phyloP scores from a whole-genome alignment of 2,113 vertebrate genomes.

The Athene noctua region DNA sequence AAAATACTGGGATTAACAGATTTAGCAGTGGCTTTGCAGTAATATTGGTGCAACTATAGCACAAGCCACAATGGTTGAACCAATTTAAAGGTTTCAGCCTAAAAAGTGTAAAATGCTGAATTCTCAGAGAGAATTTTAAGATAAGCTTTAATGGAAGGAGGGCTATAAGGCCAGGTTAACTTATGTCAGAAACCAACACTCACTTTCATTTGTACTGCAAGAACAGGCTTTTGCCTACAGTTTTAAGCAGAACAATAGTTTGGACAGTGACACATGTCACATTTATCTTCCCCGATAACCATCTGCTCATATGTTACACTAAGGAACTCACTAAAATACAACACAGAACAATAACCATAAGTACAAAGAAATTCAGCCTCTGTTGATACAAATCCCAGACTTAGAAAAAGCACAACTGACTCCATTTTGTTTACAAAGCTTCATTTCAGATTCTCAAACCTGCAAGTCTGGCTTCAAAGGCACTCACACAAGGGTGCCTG shows the following conservation, averaged over 20 bases:
- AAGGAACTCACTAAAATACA: not conserved
- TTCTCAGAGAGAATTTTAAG: not conserved
- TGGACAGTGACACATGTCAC: not conserved
- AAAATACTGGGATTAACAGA: not conserved
- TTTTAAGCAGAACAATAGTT: not conserved
- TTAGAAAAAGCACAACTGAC: not conserved
- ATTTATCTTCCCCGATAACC: not conserved
- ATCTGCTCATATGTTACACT: not conserved
- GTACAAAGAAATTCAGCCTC: not conserved
- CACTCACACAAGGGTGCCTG: not conserved
- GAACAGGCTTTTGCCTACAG: not conserved
- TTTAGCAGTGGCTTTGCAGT: not conserved
- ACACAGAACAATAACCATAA: not conserved
- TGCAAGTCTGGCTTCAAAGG: slow-evolving; percentile 25
- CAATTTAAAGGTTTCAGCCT: not conserved
- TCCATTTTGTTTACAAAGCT: not conserved
- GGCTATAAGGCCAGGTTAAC: not conserved
- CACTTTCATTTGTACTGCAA: not conserved
- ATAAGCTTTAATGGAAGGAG: not conserved
- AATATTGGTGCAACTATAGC: not conserved
- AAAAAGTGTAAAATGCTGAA: not conserved
- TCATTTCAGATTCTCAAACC: not conserved
- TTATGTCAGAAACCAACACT: not conserved
- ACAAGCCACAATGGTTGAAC: not conserved
- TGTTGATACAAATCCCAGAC: not conserved